Conservation (phyloP, 2,888 invertebrate species). For the Laothoe populi region DNA sequence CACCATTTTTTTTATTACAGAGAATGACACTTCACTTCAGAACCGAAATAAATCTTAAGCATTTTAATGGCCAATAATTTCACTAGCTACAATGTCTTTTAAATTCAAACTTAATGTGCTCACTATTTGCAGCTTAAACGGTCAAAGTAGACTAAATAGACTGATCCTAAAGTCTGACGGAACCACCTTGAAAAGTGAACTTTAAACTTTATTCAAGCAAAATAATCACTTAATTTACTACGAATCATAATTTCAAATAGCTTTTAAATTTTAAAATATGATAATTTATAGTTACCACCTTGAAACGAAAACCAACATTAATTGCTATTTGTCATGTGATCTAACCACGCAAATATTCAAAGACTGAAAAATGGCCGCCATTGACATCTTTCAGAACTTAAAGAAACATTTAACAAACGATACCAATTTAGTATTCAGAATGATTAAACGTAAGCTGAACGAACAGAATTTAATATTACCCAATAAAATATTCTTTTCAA, state of each 20-base stretch:
- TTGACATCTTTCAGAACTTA: background rate
- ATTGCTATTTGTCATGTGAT: slow-evolving; percentile 2
- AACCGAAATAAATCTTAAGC: no score
- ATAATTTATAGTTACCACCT: background rate
- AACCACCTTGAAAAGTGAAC: no score
- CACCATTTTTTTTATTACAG: no score
- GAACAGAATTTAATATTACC: slow-evolving; percentile 25
- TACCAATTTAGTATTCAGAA: slow-evolving; percentile 23
- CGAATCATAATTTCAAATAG: background rate
- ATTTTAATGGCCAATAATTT: no score
- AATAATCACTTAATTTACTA: no score
- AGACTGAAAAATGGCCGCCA: background rate
- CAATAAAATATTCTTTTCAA: slow-evolving; percentile 24
- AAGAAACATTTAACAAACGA: slow-evolving; percentile 24
- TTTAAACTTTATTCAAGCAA: no score
- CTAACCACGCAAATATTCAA: slow-evolving; percentile 7
- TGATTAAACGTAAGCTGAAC: slow-evolving; percentile 25
- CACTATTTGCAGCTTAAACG: no score
- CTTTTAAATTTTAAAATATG: background rate
- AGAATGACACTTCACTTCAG: no score
- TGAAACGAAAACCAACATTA: background rate
- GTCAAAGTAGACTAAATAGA: no score
- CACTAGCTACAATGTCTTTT: no score
- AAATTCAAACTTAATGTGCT: no score
- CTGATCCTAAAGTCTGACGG: no score